Conservation (phyloP, 2,888 invertebrate genomes). For the Drosophila incognita region DNA sequence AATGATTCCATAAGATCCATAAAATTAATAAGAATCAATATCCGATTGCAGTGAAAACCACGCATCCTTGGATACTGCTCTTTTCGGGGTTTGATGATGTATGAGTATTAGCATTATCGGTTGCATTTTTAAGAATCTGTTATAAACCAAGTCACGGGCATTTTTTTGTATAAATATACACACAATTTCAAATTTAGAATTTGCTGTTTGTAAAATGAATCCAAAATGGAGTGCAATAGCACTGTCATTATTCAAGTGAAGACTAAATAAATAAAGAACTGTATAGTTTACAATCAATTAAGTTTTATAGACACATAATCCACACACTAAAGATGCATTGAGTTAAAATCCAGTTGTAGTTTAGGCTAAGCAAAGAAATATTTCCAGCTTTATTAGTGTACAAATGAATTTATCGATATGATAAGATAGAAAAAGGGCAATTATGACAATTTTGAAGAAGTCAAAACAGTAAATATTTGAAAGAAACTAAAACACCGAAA, state of each 20-base stretch:
- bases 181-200: not conserved
- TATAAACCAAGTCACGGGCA: not conserved
- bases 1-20: not conserved
- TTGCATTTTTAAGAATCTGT: not conserved
- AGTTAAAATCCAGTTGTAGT: not conserved
- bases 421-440: not conserved
- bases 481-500: not conserved
- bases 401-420: not conserved
- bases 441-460: not conserved
- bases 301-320: not conserved
- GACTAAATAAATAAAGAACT: not conserved
- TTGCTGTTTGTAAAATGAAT: not conserved
- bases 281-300: not conserved
- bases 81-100: not conserved
- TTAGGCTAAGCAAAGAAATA: not conserved
- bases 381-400: not conserved
- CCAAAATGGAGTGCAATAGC: not conserved
- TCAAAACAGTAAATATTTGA: not conserved
- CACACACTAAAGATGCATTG: not conserved
- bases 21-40: not conserved
- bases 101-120: too few species aligned
- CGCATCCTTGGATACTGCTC: not conserved
- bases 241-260: not conserved
- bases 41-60: not conserved
- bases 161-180: not conserved